Evolutionary conservation across 2,113 vertebrate genomes (phyloP).

Genomic region (Cryptotis parvus): DNA sequence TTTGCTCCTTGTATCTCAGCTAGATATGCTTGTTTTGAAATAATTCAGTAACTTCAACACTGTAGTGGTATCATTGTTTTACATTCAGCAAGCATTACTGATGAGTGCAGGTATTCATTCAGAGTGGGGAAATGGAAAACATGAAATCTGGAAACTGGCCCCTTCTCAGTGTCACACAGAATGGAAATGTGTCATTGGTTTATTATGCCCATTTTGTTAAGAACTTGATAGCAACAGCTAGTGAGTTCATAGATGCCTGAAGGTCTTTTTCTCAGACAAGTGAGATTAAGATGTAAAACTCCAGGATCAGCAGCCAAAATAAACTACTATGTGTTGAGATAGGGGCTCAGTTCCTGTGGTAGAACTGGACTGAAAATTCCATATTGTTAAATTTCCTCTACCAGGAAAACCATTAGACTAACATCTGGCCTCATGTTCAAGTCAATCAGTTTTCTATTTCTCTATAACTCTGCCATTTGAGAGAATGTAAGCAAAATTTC

Average conservation of each 20-base stretch:
- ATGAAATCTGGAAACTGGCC: not conserved
- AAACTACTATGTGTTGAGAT: not conserved
- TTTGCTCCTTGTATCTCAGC: too few species aligned
- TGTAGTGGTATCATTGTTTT: rapidly evolving
- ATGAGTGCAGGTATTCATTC: not conserved
- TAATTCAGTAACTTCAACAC: not conserved
- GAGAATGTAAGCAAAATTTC: not conserved
- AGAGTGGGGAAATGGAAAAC: not conserved
- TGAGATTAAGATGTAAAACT: rapidly evolving
- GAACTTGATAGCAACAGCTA: not conserved
- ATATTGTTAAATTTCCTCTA: not conserved
- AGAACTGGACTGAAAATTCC: not conserved
- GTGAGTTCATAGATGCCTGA: not conserved
- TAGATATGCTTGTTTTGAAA: not conserved
- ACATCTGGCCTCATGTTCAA: not conserved
- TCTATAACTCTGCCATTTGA: not conserved
- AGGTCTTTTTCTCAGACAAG: not conserved
- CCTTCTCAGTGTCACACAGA: not conserved
- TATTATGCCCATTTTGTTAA: not conserved
- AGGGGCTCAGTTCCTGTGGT: not conserved
- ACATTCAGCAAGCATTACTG: not conserved
- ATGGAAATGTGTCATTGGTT: not conserved
- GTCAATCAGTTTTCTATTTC: not conserved
- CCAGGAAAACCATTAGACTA: too few species aligned
- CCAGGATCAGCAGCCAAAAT: not conserved